A percentile compares a stretch with the other conserved stretches of the same genome.
phyloP scores from a whole-genome alignment of 1,140 invertebrate species.

The Scaptomyza pallida region DNA sequence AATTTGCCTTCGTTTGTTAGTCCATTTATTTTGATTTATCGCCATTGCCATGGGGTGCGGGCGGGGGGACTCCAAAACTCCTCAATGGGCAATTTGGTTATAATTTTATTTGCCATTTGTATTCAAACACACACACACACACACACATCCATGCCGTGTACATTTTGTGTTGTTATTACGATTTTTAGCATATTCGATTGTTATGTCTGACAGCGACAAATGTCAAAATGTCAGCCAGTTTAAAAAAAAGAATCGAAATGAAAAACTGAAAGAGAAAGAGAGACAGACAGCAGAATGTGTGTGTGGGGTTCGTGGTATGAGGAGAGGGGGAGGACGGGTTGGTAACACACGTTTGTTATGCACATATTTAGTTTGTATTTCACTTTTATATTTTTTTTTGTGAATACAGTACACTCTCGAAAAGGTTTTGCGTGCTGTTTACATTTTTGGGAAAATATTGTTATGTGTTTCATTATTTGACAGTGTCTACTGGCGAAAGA shows the following conservation, averaged over 20 bases:
- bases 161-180: slow-evolving; percentile 34
- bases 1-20: slow-evolving; percentile 2
- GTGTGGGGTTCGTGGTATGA: too few relatives aligned
- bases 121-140: slow-evolving; percentile 9
- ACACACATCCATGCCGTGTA: too few relatives aligned
- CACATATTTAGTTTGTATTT: slow-evolving; percentile 56
- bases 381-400: slow-evolving; percentile 25
- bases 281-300: not conserved
- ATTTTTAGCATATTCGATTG: slow-evolving; percentile 61
- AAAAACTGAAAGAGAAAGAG: slow-evolving; percentile 1
- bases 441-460: too few relatives aligned
- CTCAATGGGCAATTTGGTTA: not conserved
- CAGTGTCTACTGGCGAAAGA: too few relatives aligned
- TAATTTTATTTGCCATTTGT: slow-evolving; percentile 7
- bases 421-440: too few relatives aligned
- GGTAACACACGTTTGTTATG: not conserved
- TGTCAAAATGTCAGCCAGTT: slow-evolving; percentile 71
- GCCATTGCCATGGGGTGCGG: not conserved
- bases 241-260: slow-evolving; percentile 39
- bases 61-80: too few relatives aligned
- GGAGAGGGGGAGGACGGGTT: not conserved
- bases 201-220: slow-evolving; percentile 75
- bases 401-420: too few relatives aligned
- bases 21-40: slow-evolving; percentile 1
- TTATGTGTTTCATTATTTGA: too few relatives aligned